A percentile compares a stretch with the other conserved stretches of the same genome.
Evolutionary conservation across 2,888 invertebrate species (phyloP).

Genomic region (Cantharis rufa): DNA sequence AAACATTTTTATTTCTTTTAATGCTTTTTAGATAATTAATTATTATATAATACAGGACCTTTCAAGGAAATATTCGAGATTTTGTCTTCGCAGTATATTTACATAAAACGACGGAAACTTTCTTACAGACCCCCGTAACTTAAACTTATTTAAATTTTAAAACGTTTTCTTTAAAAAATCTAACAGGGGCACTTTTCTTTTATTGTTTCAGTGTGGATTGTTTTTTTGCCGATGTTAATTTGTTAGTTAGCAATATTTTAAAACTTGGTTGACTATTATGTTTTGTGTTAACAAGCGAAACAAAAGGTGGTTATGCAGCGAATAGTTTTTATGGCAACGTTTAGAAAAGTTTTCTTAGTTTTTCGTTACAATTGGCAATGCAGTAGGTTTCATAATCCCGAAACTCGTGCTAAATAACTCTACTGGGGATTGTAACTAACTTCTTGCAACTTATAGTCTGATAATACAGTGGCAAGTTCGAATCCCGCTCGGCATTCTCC

Average conservation of each 20-base stretch:
- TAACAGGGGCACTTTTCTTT: too few relatives aligned
- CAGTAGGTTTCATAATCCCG: conserved; percentile 37
- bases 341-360: conserved; percentile 13
- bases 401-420: conserved; percentile 39
- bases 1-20: too few relatives aligned
- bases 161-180: neutral
- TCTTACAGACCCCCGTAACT: neutral
- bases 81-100: too few relatives aligned
- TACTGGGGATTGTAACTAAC: conserved; percentile 38
- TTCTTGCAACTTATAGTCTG: conserved; percentile 39
- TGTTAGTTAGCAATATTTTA: neutral
- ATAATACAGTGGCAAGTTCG: conserved; percentile 38
- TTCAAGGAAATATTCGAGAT: too few relatives aligned
- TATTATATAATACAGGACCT: too few relatives aligned
- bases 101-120: too few relatives aligned
- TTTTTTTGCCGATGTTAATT: neutral
- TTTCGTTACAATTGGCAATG: conserved; percentile 36
- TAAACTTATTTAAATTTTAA: neutral
- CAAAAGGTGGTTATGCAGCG: neutral
- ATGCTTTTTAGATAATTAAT: too few relatives aligned
- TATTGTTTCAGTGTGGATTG: neutral
- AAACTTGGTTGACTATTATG: conserved; percentile 5
- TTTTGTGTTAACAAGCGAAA: conserved; percentile 5
- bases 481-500: conserved; percentile 32
- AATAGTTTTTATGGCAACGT: conserved; percentile 19